Base-by-base conservation (phyloP, 2,888 invertebrate species). In the Euzetes globulus region DNA sequence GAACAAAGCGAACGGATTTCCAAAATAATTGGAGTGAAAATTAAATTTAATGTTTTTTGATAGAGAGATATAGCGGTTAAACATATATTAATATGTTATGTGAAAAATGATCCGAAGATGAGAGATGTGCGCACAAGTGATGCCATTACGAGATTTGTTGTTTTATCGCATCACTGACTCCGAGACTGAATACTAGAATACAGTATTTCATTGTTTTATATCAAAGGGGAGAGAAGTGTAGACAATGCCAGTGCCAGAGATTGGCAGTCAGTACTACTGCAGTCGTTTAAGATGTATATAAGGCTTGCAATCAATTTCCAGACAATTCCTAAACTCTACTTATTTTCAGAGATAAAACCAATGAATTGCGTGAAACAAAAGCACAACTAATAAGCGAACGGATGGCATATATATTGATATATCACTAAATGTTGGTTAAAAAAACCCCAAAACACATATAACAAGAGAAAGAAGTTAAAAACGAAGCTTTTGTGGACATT, bases 141-240 rank as follows among this genome's bases (percentile, higher is more conserved):
- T 55, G 11, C 25, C 55, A 63, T 63, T 63, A 15, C 1, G 63
- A 29, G 63, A 63, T 63, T 63, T 63, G 33, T 63, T 63, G 63
- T 63, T 63, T 63, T 63, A 33, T 63, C 63, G 63, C 63, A 63
- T 63, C 33, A 63, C 15, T 63, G 63, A 29, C 58, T 33, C 13
- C 55, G 11, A 41, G 41, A 41, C 41, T 41, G 7, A 41, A 41
- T 41, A 41, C 41, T 4, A 41, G 25, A 55, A 55, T 19, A 55
- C 55, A 19, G 63, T 37, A 63, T 63, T 63, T 63, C 63, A 63
- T 63, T 63, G 33, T 63, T 63, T 63, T 63, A 63, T 63, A 63
- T 63, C 17, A 63, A 70, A 71, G 29, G 47, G 71, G 45, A 71
- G 41, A 27, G 37, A 37, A 19, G 37, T 68, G 45, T 11, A 68